These are phyloP conservation scores for Brachionus sp. DNA, from an alignment of 1,140 invertebrate genomes.

Conservation along the genomic window DNA sequence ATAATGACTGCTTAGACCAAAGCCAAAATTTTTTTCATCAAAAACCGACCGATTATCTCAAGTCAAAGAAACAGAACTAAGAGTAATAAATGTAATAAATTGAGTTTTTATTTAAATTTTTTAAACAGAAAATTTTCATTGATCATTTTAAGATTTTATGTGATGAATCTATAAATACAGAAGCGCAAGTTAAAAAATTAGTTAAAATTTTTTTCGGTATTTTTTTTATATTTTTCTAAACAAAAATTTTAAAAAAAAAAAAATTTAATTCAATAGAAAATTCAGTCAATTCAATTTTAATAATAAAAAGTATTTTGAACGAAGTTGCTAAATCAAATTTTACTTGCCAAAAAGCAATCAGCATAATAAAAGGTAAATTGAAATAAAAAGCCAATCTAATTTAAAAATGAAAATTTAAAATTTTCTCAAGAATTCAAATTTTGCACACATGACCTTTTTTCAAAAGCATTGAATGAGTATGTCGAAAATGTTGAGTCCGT, in stretches of 20 bases:
- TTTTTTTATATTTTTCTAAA: neutral
- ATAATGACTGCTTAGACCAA: neutral
- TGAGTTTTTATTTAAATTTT: neutral
- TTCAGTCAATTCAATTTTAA: neutral
- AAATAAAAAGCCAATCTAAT: neutral
- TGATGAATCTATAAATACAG: neutral
- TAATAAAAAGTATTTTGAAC: neutral
- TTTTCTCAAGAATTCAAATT: conserved; percentile 12
- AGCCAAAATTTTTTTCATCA: neutral
- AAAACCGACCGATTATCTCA: neutral
- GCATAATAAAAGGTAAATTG: neutral
- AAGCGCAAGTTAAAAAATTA: neutral
- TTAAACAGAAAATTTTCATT: neutral
- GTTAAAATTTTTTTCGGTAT: neutral
- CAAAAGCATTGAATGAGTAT: neutral
- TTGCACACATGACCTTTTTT: neutral
- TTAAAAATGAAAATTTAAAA: neutral
- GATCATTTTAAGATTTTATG: neutral
- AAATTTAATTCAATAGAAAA: neutral
- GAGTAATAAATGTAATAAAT: neutral
- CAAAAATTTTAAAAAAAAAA: neutral
- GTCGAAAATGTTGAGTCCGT: neutral
- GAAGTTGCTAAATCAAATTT: conserved; percentile 12
- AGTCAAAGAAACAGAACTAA: neutral
- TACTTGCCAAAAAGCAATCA: neutral